A percentile compares a stretch with the other conserved stretches of the same genome.
phyloP scores from a whole-genome alignment of 2,113 vertebrate genomes.

The Irena cyanogastra region DNA sequence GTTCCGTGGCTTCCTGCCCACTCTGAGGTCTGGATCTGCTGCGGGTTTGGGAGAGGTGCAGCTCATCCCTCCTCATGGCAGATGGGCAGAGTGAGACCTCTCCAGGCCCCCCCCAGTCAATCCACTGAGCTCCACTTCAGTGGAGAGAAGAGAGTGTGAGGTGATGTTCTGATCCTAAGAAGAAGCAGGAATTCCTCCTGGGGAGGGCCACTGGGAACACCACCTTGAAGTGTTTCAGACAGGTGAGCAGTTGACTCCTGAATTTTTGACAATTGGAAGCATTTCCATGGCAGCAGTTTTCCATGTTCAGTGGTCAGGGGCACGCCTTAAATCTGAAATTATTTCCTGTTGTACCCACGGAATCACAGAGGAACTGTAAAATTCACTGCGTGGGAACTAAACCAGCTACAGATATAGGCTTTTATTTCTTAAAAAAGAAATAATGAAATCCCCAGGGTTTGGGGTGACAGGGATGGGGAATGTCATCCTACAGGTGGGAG shows the following conservation, averaged over 20 bases:
- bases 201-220: background rate
- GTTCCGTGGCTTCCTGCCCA: background rate
- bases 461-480: background rate
- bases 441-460: background rate
- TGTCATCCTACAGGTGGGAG: background rate
- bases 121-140: background rate
- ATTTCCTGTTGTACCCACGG: background rate
- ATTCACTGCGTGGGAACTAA: background rate
- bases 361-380: background rate
- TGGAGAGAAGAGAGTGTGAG: background rate
- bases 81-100: background rate
- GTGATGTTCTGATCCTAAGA: background rate
- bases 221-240: background rate
- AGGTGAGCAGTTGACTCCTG: background rate
- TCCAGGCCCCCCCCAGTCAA: background rate
- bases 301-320: rapidly evolving
- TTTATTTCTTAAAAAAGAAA: background rate
- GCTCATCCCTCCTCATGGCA: background rate
- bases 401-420: background rate
- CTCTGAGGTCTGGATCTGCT: background rate
- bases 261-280: background rate
- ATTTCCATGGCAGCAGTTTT: background rate
- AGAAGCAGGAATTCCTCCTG: background rate
- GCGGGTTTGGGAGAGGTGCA: background rate
- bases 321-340: background rate